A percentile compares a stretch with the other conserved stretches of the same genome.
phyloP scores from a whole-genome alignment of 2,888 invertebrate species.

The Sminthurides aquaticus region DNA sequence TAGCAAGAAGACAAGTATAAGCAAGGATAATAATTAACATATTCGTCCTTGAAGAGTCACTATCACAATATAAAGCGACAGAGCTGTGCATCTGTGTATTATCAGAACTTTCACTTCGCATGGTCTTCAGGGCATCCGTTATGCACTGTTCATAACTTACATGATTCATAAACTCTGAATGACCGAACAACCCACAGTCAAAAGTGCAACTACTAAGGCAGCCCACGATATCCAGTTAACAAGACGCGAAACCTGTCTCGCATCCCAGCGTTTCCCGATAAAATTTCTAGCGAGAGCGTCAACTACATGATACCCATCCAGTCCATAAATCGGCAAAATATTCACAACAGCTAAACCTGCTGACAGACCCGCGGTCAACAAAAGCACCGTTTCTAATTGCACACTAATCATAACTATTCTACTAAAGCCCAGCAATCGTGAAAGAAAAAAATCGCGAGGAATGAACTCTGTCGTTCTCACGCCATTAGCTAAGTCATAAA shows the following conservation, averaged over 20 bases:
- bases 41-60: too few relatives aligned
- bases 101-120: too few relatives aligned
- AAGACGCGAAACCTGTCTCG: constrained; percentile 33
- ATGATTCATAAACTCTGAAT: constrained; percentile 25
- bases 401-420: constrained; percentile 35
- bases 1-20: too few relatives aligned
- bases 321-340: constrained; percentile 41
- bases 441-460: constrained; percentile 39
- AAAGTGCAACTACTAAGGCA: constrained; percentile 35
- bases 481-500: constrained; percentile 39
- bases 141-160: too few relatives aligned
- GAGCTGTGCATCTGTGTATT: too few relatives aligned
- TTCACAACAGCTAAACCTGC: constrained; percentile 43
- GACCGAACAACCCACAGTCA: constrained; percentile 40
- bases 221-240: constrained; percentile 41
- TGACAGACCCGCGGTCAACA: constrained; percentile 41
- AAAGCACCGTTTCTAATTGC: constrained; percentile 41
- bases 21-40: too few relatives aligned
- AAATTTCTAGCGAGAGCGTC: constrained; percentile 25
- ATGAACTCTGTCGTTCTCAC: constrained; percentile 36
- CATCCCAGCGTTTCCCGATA: constrained; percentile 36
- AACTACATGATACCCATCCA: constrained; percentile 42
- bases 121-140: too few relatives aligned
- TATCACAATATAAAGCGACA: too few relatives aligned
- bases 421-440: constrained; percentile 36